phyloP scores from a whole-genome alignment of 2,113 vertebrate genomes.

The Galeopterus variegatus region DNA sequence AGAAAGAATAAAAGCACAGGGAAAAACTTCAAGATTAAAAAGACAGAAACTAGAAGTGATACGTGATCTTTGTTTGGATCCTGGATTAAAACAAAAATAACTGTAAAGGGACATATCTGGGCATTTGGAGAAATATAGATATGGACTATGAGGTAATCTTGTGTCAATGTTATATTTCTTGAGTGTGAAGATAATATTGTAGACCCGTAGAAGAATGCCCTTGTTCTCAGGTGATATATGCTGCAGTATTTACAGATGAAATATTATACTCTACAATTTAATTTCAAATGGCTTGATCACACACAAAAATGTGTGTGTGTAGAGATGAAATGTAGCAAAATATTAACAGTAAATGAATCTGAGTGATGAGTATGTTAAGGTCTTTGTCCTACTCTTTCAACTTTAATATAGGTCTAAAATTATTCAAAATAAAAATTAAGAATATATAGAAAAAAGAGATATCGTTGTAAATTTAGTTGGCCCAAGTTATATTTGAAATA shows the following conservation, averaged over 20 bases:
- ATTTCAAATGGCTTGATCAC: conserved; percentile 31
- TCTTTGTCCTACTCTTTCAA: background rate
- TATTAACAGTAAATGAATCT: conserved; percentile 34
- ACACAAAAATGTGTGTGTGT: background rate
- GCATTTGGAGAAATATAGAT: background rate
- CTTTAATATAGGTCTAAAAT: conserved; percentile 46
- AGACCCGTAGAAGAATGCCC: background rate
- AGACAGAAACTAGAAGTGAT: conserved; percentile 32
- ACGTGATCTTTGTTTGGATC: background rate
- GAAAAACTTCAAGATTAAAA: conserved; percentile 2
- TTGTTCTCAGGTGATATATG: background rate
- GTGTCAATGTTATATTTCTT: background rate
- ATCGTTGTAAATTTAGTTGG: background rate
- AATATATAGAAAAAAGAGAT: background rate
- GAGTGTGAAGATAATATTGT: background rate
- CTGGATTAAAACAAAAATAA: conserved; percentile 44
- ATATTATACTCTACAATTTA: background rate
- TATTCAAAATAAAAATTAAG: conserved; percentile 53
- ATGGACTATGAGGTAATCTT: background rate
- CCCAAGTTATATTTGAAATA: conserved; percentile 7
- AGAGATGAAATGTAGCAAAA: background rate
- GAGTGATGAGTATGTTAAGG: background rate
- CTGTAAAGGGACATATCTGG: background rate
- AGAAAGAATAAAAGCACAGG: background rate
- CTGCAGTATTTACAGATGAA: conserved; percentile 41